Evolutionary conservation across 2,888 invertebrate species (phyloP).

Genomic region (Pemphredon lugubris): DNA sequence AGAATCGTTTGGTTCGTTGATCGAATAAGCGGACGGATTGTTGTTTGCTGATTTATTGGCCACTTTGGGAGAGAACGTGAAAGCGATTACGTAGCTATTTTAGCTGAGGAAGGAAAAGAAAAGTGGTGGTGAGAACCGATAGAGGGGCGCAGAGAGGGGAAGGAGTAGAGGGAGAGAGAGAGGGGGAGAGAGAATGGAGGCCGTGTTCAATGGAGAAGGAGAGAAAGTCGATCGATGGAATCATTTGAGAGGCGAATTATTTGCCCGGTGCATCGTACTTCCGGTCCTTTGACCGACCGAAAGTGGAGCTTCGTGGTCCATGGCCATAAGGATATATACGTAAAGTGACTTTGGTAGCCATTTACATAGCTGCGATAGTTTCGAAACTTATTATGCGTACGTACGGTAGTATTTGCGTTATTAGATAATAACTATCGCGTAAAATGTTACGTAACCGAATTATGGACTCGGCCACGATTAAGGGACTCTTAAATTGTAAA

Average conservation of each 20-base stretch:
- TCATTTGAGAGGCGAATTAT: constrained; percentile 54
- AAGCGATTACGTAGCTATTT: constrained; percentile 47
- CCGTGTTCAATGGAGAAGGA: neutral
- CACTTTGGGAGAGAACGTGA: constrained; percentile 45
- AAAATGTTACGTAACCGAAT: too few species aligned
- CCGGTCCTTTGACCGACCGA: constrained; percentile 38
- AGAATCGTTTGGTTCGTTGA: constrained; percentile 30
- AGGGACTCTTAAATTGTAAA: too few species aligned
- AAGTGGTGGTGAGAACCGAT: constrained; percentile 22
- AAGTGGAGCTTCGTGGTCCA: constrained; percentile 27
- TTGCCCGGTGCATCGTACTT: constrained; percentile 43
- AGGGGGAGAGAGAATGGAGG: too few species aligned
- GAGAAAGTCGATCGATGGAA: constrained; percentile 40
- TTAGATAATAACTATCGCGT: too few species aligned
- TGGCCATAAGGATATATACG: constrained; percentile 34
- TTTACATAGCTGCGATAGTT: neutral
- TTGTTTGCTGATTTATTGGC: constrained; percentile 52
- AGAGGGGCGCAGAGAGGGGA: constrained; percentile 10
- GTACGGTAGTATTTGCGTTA: too few species aligned
- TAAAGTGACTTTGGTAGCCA: constrained; percentile 19
- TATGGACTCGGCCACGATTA: too few species aligned
- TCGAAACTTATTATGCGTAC: too few species aligned
- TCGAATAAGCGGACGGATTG: constrained; percentile 43
- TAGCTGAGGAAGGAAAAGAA: constrained; percentile 18
- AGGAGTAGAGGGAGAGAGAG: constrained; percentile 13